Conservation (phyloP, 1,140 invertebrate genomes). For the Cyphomyrmex costatus region DNA sequence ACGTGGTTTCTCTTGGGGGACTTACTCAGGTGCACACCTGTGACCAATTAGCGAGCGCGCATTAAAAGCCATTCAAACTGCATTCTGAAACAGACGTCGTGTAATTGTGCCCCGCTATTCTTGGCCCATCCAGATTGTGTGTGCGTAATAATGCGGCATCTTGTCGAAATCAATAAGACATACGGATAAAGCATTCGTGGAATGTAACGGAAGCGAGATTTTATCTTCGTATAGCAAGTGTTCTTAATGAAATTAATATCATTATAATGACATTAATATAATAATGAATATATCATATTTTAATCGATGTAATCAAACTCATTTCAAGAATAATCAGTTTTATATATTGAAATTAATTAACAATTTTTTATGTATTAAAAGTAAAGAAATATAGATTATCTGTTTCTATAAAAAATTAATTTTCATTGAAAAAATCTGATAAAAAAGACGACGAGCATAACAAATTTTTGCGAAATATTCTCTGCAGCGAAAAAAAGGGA, state of each 20-base stretch:
- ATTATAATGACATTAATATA: no score
- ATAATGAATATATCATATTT: no score
- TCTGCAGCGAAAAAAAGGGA: neutral
- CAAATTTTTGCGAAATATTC: neutral
- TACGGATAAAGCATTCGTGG: neutral
- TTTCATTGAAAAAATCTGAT: neutral
- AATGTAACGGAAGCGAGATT: neutral
- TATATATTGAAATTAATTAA: neutral
- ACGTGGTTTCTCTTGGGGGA: conserved; percentile 30
- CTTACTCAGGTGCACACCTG: conserved; percentile 50
- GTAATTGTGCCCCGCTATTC: conserved; percentile 33
- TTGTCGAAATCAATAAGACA: conserved; percentile 48
- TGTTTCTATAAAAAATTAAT: neutral
- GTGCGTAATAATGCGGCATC: conserved; percentile 41
- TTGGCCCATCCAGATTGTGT: neutral
- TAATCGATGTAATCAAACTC: neutral
- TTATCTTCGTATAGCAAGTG: no score
- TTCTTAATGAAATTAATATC: conserved; percentile 8
- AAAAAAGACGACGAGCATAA: conserved; percentile 3
- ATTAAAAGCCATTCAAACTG: conserved; percentile 57
- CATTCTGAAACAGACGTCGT: conserved; percentile 21
- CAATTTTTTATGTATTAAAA: neutral
- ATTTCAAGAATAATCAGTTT: neutral
- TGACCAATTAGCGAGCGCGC: conserved; percentile 49
- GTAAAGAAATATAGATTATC: neutral